A percentile compares a stretch with the other conserved stretches of the same genome.
These are phyloP conservation scores for Troides helena DNA, from an alignment of 2,888 invertebrate species.

Conservation along the genomic window DNA sequence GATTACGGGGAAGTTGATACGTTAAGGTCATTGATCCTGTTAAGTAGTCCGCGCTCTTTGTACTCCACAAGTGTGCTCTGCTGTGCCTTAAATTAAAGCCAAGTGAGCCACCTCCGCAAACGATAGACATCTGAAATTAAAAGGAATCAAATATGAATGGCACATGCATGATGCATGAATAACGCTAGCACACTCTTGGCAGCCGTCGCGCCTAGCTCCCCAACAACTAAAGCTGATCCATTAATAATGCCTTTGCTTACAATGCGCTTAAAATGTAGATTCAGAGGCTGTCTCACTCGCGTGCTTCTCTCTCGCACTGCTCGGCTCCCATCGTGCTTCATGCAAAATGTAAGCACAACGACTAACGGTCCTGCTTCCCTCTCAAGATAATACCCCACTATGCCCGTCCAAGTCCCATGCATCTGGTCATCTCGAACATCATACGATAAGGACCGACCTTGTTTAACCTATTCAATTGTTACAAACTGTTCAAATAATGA, in stretches of 20 bases:
- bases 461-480: neutral
- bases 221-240: slow-evolving; percentile 78
- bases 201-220: slow-evolving; percentile 67
- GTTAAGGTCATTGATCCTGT: slow-evolving; percentile 11
- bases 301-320: slow-evolving; percentile 49
- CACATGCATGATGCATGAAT: slow-evolving; percentile 75
- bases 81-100: slow-evolving; percentile 45
- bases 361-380: slow-evolving; percentile 56
- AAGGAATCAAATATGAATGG: slow-evolving; percentile 78
- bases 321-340: slow-evolving; percentile 55
- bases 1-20: neutral
- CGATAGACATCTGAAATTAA: slow-evolving; percentile 75
- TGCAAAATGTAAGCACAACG: slow-evolving; percentile 71
- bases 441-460: neutral
- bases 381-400: slow-evolving; percentile 66
- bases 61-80: slow-evolving; percentile 14
- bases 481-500: neutral
- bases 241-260: slow-evolving; percentile 79
- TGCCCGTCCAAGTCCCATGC: slow-evolving; percentile 44
- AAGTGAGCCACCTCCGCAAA: slow-evolving; percentile 43
- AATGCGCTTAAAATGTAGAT: slow-evolving; percentile 81
- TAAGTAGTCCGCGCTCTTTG: neutral
- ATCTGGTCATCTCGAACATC: slow-evolving; percentile 45
- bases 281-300: slow-evolving; percentile 58
- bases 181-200: slow-evolving; percentile 60